phyloP scores from a whole-genome alignment of 2,888 invertebrate genomes.

The Drosophila tanythrix region DNA sequence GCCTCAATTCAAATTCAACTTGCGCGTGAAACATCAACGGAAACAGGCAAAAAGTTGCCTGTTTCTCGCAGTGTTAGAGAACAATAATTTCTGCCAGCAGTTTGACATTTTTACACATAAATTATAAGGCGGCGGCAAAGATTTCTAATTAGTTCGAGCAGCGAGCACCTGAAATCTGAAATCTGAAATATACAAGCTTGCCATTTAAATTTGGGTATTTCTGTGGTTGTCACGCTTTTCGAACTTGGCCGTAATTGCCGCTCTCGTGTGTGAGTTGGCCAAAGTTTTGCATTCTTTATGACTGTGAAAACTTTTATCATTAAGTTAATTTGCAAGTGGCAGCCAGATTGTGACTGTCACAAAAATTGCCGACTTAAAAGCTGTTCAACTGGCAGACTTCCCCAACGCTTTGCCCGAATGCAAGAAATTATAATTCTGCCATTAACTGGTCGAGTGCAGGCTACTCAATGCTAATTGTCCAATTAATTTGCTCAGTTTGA shows the following conservation, averaged over 20 bases:
- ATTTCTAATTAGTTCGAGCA: neutral
- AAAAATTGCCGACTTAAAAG: neutral
- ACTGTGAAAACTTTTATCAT: conserved; percentile 55
- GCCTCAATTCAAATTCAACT: conserved; percentile 49
- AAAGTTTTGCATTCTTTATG: conserved; percentile 45
- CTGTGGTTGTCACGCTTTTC: conserved; percentile 4
- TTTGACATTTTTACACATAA: neutral
- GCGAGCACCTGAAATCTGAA: neutral
- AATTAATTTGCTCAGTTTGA: conserved; percentile 56
- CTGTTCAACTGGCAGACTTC: neutral
- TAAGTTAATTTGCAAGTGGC: conserved; percentile 45
- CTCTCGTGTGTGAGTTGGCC: conserved; percentile 7
- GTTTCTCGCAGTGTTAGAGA: neutral
- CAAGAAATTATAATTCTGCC: conserved; percentile 2
- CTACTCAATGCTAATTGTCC: conserved; percentile 58
- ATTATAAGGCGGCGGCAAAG: neutral
- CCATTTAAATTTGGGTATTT: neutral
- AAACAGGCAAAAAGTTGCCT: neutral
- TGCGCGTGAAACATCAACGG: conserved; percentile 11
- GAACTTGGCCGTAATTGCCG: conserved; percentile 10
- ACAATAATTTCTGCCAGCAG: neutral
- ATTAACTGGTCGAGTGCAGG: neutral
- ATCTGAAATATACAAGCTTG: no score
- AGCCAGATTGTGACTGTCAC: conserved; percentile 25
- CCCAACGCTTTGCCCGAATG: conserved; percentile 1